Conservation (phyloP, 2,113 vertebrate genomes). For the Triplophysa tibetana region DNA sequence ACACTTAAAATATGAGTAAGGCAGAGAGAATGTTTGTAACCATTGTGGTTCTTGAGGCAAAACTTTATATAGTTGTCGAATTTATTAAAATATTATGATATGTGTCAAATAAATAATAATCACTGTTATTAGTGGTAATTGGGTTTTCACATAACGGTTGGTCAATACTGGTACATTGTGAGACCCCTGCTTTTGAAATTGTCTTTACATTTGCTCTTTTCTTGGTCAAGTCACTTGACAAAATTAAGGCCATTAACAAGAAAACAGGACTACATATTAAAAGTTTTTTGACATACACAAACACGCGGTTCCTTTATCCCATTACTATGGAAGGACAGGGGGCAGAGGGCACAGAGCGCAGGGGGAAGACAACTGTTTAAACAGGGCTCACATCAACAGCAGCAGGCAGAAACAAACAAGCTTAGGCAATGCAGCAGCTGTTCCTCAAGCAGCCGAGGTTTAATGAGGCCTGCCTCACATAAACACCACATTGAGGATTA, state of each 20-base stretch:
- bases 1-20: too few relatives aligned
- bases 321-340: background rate
- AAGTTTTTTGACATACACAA: background rate
- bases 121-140: too few relatives aligned
- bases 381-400: constrained; percentile 31
- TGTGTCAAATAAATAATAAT: too few relatives aligned
- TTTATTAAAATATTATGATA: too few relatives aligned
- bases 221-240: background rate
- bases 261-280: background rate
- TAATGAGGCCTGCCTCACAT: constrained; percentile 36
- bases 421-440: constrained; percentile 27
- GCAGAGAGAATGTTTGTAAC: too few relatives aligned
- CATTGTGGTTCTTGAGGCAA: too few relatives aligned
- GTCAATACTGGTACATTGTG: too few relatives aligned
- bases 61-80: too few relatives aligned
- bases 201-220: too few relatives aligned
- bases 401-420: constrained; percentile 2
- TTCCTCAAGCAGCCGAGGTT: background rate
- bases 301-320: background rate
- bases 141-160: too few relatives aligned
- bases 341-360: background rate
- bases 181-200: too few relatives aligned
- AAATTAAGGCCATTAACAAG: background rate
- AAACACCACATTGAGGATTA: constrained; percentile 37
- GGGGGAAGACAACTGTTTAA: constrained; percentile 24